phyloP scores from a whole-genome alignment of 2,888 invertebrate genomes.

The Drosophila subsilvestris region DNA sequence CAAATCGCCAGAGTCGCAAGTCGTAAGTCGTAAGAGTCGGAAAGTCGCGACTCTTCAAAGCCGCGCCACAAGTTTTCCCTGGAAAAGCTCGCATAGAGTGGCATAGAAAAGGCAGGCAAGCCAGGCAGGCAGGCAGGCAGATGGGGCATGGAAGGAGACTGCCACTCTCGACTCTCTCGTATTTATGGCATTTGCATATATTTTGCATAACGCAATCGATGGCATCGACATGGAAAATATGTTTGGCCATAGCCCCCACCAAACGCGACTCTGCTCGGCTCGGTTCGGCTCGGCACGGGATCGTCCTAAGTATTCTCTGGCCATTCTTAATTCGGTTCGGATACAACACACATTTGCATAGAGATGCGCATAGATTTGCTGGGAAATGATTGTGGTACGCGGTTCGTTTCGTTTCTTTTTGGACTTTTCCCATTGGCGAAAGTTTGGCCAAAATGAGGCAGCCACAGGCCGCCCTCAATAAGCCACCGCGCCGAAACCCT shows the following conservation, averaged over 20 bases:
- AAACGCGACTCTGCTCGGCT: neutral
- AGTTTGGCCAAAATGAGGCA: slow-evolving; percentile 69
- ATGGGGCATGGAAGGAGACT: slow-evolving; percentile 43
- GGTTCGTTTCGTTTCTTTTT: slow-evolving; percentile 10
- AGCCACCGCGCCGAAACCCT: slow-evolving; percentile 29
- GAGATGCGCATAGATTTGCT: slow-evolving; percentile 79
- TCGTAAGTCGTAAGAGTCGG: slow-evolving; percentile 35
- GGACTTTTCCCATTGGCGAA: slow-evolving; percentile 66
- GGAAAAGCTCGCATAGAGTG: slow-evolving; percentile 31
- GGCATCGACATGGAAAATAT: slow-evolving; percentile 83
- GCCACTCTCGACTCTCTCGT: slow-evolving; percentile 48
- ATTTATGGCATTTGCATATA: slow-evolving; percentile 82
- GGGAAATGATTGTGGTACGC: slow-evolving; percentile 73
- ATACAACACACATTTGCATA: slow-evolving; percentile 50
- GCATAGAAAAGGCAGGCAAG: slow-evolving; percentile 33
- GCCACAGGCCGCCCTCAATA: slow-evolving; percentile 63
- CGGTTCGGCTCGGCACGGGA: neutral
- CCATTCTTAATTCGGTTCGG: slow-evolving; percentile 63
- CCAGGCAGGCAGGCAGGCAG: slow-evolving; percentile 26
- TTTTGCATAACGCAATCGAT: slow-evolving; percentile 84
- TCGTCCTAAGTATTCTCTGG: slow-evolving; percentile 36
- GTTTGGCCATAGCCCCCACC: slow-evolving; percentile 66
- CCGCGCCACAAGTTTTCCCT: slow-evolving; percentile 51
- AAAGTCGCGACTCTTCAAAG: slow-evolving; percentile 51
- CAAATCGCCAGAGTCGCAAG: slow-evolving; percentile 50